Conservation (phyloP, 1,140 invertebrate genomes). For the Elymnias hypermnestra region DNA sequence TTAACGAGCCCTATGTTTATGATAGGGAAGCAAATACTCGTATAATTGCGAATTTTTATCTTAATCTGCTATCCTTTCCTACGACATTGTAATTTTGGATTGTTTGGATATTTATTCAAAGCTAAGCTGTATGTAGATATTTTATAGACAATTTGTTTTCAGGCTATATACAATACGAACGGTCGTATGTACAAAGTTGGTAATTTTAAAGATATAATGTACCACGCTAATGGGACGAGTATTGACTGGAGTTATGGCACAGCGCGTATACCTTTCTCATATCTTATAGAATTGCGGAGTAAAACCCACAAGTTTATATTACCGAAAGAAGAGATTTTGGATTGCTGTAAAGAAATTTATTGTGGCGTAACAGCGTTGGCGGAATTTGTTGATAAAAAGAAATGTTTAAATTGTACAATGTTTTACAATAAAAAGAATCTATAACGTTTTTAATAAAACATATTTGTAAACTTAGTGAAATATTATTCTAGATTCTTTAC, state of each 20-base stretch:
- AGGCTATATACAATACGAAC: constrained; percentile 57
- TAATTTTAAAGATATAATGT: constrained; percentile 67
- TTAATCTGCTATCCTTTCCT: no score
- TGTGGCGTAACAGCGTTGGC: constrained; percentile 78
- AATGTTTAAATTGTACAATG: constrained; percentile 45
- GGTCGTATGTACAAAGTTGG: constrained; percentile 67
- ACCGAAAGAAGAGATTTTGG: constrained; percentile 81
- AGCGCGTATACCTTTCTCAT: constrained; percentile 80
- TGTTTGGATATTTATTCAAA: no score
- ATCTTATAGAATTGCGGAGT: constrained; percentile 83
- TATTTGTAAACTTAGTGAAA: no score
- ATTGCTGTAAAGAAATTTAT: constrained; percentile 81
- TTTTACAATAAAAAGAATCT: constrained; percentile 30
- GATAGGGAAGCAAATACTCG: no score
- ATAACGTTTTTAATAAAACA: not conserved
- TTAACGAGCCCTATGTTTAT: no score
- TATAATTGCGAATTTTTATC: no score
- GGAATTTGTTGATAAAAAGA: constrained; percentile 55
- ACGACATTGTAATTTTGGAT: no score
- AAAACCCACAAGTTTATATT: constrained; percentile 80
- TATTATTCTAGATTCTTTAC: not conserved
- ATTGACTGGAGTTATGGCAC: constrained; percentile 83
- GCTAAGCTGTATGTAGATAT: no score
- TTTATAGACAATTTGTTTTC: constrained; percentile 18
- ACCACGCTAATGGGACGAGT: constrained; percentile 79